Conservation (phyloP, 1,140 invertebrate genomes). For the Agrilus planipennis region DNA sequence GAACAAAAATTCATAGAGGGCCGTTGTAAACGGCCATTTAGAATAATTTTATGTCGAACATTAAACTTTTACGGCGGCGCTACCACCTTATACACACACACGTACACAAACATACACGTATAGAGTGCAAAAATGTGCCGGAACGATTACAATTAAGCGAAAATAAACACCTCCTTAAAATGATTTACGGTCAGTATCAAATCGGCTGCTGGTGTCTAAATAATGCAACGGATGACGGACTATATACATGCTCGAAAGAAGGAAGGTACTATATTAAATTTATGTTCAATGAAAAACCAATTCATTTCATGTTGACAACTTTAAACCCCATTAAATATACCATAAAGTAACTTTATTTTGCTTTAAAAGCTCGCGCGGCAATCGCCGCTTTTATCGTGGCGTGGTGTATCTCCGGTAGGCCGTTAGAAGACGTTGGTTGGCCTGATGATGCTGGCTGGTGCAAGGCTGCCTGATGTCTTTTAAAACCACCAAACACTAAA, state of each 20-base stretch:
- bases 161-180: slow-evolving; percentile 5
- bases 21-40: no score
- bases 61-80: no score
- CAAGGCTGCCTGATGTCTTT: no score
- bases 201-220: slow-evolving; percentile 6
- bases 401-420: slow-evolving; percentile 15
- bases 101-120: no score
- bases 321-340: slow-evolving; percentile 22
- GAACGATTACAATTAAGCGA: no score
- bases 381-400: slow-evolving; percentile 18
- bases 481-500: slow-evolving; percentile 9
- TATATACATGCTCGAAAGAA: slow-evolving; percentile 6
- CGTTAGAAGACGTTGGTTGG: slow-evolving; percentile 7
- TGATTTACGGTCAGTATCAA: slow-evolving; percentile 8
- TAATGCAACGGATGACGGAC: slow-evolving; percentile 12
- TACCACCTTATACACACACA: no score
- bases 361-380: slow-evolving; percentile 17
- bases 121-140: no score
- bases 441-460: no score
- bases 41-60: no score
- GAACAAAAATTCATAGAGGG: no score
- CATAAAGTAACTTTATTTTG: slow-evolving; percentile 20
- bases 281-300: slow-evolving; percentile 18
- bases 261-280: slow-evolving; percentile 14
- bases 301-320: slow-evolving; percentile 23